Conservation (phyloP, 2,113 vertebrate genomes). For the Elachura formosa region DNA sequence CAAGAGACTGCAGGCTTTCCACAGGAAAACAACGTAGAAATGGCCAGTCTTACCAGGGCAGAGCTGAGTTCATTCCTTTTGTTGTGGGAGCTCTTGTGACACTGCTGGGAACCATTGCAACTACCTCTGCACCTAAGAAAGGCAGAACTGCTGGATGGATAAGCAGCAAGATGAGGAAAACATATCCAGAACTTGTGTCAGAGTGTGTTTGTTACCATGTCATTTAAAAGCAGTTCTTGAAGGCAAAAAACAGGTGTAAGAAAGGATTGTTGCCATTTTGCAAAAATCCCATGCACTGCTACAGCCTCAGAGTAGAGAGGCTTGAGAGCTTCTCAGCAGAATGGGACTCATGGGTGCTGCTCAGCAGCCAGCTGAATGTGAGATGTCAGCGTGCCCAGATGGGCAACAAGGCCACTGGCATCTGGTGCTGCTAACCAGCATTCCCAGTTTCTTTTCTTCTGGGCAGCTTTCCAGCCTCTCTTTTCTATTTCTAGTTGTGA, state of each 20-base stretch:
- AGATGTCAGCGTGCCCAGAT: neutral
- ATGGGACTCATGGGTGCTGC: neutral
- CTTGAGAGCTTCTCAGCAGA: neutral
- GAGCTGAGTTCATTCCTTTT: neutral
- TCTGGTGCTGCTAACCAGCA: neutral
- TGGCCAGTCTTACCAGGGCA: neutral
- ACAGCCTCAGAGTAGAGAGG: neutral
- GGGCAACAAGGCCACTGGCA: neutral
- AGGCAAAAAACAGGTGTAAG: neutral
- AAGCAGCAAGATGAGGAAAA: neutral
- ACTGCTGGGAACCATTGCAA: neutral
- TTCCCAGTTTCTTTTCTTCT: neutral
- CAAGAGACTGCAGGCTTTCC: neutral
- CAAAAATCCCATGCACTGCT: no score
- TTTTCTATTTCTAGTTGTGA: neutral
- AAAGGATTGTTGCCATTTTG: neutral
- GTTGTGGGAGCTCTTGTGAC: accelerated
- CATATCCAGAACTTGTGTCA: neutral
- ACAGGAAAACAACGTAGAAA: neutral
- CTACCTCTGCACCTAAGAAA: neutral
- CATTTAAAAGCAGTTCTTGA: neutral
- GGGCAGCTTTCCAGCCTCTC: neutral
- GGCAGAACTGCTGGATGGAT: neutral
- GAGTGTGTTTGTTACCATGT: neutral
- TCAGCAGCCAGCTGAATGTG: neutral